A percentile compares a stretch with the other conserved stretches of the same genome.
Evolutionary conservation across 1,140 invertebrate genomes (phyloP).

Genomic region (Brachionus manjavacas): DNA sequence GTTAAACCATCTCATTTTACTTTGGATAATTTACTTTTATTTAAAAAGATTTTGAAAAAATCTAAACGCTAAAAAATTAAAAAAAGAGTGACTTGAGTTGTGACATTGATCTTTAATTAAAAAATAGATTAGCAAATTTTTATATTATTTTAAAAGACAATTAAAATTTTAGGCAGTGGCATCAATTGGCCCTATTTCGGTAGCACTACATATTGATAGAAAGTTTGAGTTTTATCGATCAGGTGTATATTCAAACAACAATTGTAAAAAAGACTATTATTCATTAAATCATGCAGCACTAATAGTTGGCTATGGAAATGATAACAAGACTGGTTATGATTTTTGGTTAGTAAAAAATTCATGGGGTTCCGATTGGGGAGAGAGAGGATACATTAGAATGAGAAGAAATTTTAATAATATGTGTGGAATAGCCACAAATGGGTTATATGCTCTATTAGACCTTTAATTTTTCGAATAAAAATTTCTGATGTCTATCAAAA

Average conservation of each 20-base stretch:
- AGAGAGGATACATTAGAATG: constrained; percentile 82
- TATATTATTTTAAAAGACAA: constrained; percentile 45
- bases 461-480: background rate
- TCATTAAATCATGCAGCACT: constrained; percentile 62
- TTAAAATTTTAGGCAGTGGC: constrained; percentile 62
- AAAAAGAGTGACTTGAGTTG: too few species aligned
- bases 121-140: too few species aligned
- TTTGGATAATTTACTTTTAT: too few species aligned
- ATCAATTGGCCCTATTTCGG: constrained; percentile 71
- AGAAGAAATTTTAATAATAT: constrained; percentile 76
- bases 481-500: background rate
- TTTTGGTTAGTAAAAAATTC: constrained; percentile 36
- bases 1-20: too few species aligned
- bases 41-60: too few species aligned
- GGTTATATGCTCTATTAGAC: background rate
- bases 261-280: constrained; percentile 30
- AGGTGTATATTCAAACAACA: background rate
- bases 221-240: constrained; percentile 22
- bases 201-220: constrained; percentile 70
- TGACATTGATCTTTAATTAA: too few species aligned
- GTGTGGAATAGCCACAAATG: constrained; percentile 68
- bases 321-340: constrained; percentile 58
- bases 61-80: too few species aligned
- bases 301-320: constrained; percentile 79
- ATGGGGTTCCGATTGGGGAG: constrained; percentile 78